Evolutionary conservation across 2,888 invertebrate genomes (phyloP).

Genomic region (Bellardia bayeri): DNA sequence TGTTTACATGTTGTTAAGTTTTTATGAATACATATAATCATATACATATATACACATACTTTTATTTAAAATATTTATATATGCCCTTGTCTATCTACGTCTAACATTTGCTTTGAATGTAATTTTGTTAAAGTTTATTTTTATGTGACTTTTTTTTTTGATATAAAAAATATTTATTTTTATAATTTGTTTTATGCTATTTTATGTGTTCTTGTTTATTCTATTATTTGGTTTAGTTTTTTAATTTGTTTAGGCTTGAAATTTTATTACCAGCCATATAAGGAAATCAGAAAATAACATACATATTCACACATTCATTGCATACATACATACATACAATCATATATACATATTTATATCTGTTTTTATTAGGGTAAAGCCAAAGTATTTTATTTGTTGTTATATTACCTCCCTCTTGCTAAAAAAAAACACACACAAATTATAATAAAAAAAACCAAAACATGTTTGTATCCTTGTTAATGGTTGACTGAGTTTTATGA

Average conservation of each 20-base stretch:
- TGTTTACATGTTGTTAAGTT: not conserved
- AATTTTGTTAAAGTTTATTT: not conserved
- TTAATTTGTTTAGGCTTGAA: conserved; percentile 55
- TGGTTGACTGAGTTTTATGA: conserved; percentile 53
- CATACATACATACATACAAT: not conserved
- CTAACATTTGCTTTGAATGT: not conserved
- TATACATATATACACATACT: not conserved
- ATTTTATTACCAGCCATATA: conserved; percentile 17
- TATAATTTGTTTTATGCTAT: conserved; percentile 20
- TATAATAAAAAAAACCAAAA: not conserved
- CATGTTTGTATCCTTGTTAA: conserved; percentile 19
- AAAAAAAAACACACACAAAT: not conserved
- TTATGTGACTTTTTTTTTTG: not conserved
- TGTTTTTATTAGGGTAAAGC: conserved; percentile 41
- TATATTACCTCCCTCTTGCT: not conserved
- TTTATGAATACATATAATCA: not conserved
- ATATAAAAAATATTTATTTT: conserved; percentile 17
- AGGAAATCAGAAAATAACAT: not conserved
- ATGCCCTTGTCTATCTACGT: not conserved
- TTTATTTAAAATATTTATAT: not conserved
- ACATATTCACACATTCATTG: not conserved
- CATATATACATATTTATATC: not conserved
- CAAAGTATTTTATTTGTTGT: conserved; percentile 14
- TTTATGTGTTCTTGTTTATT: conserved; percentile 2
- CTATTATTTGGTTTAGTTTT: conserved; percentile 28